phyloP scores from a whole-genome alignment of 2,888 invertebrate species.

The Scelioninae gen. 2 region DNA sequence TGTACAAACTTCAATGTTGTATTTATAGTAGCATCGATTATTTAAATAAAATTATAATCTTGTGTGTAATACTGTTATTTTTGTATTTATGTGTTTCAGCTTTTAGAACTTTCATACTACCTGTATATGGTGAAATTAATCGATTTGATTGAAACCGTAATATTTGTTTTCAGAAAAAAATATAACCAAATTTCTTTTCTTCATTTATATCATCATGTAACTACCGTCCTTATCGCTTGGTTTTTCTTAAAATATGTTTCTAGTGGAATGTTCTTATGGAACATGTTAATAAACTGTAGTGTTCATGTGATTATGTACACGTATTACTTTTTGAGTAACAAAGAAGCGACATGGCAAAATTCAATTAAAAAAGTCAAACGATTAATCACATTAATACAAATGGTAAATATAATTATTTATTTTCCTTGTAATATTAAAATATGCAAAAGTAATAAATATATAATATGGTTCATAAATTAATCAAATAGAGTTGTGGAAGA shows the following conservation, averaged over 20 bases:
- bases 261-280: conserved; percentile 80
- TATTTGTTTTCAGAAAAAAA: conserved; percentile 84
- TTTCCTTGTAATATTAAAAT: neutral
- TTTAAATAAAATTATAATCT: too few relatives aligned
- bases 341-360: conserved; percentile 77
- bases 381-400: conserved; percentile 79
- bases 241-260: conserved; percentile 78
- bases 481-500: too few relatives aligned
- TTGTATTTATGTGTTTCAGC: conserved; percentile 60
- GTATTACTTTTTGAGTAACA: conserved; percentile 81
- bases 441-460: too few relatives aligned
- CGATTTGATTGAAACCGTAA: conserved; percentile 82
- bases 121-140: conserved; percentile 79
- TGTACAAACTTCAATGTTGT: too few relatives aligned
- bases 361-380: conserved; percentile 78
- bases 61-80: too few relatives aligned
- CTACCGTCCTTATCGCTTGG: conserved; percentile 79
- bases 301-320: conserved; percentile 86
- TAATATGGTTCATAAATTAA: too few relatives aligned
- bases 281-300: conserved; percentile 79
- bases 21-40: too few relatives aligned
- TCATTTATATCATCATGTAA: conserved; percentile 84
- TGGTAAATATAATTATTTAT: conserved; percentile 76
- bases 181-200: conserved; percentile 81
- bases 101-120: conserved; percentile 76